A percentile compares a stretch with the other conserved stretches of the same genome.
phyloP scores from a whole-genome alignment of 2,888 invertebrate genomes.

The Andrena praecox region DNA sequence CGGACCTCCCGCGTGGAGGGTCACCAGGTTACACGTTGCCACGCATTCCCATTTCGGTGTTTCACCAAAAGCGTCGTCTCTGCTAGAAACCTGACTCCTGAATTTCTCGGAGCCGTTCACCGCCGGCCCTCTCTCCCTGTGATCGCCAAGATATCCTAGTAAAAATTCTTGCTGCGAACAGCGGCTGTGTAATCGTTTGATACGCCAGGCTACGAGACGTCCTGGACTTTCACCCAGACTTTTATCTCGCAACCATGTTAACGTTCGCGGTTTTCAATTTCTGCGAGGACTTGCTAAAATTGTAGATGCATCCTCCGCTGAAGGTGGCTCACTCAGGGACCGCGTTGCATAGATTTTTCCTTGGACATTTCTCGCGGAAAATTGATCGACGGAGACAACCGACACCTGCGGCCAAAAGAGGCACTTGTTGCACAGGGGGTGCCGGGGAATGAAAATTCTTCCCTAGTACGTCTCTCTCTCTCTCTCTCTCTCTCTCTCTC shows the following conservation, averaged over 20 bases:
- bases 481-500: too few species aligned
- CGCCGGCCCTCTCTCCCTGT: background rate
- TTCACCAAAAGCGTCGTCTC: conserved; percentile 55
- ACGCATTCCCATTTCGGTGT: conserved; percentile 56
- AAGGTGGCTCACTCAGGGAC: background rate
- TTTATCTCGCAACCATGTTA: background rate
- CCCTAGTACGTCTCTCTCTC: background rate
- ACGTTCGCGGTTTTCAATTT: background rate
- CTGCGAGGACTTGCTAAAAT: too few species aligned
- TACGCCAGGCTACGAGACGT: background rate
- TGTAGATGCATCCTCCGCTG: background rate
- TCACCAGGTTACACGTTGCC: conserved; percentile 62
- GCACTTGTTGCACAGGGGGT: conserved; percentile 75
- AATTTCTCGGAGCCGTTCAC: conserved; percentile 43
- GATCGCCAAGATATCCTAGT: conserved; percentile 40
- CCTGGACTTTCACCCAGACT: background rate
- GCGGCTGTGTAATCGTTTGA: background rate
- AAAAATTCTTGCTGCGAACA: conserved; percentile 28
- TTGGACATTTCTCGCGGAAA: conserved; percentile 26
- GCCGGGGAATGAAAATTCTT: conserved; percentile 54
- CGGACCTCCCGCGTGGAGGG: conserved; percentile 71
- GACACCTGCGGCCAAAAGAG: conserved; percentile 40
- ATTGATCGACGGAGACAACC: conserved; percentile 40
- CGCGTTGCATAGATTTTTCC: conserved; percentile 10
- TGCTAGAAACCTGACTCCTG: conserved; percentile 54